Evolutionary conservation across 2,888 invertebrate species (phyloP).

Genomic region (Lamellibrachia columna): DNA sequence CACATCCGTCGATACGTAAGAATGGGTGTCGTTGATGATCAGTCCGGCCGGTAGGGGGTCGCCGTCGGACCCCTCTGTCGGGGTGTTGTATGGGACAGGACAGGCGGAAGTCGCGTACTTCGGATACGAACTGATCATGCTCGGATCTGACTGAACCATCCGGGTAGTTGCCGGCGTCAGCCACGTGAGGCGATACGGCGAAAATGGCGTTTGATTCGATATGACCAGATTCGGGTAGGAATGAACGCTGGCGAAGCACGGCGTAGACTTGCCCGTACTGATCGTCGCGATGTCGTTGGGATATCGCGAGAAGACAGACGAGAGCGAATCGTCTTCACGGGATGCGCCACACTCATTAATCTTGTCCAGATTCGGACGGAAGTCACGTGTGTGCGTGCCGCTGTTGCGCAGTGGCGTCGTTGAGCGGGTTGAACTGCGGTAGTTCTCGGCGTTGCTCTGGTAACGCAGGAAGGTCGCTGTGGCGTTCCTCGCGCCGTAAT

Average conservation of each 20-base stretch:
- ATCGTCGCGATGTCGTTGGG: not conserved
- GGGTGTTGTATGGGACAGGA: not conserved
- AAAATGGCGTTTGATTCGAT: not conserved
- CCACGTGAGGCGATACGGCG: not conserved
- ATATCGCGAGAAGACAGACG: not conserved
- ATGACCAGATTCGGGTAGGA: not conserved
- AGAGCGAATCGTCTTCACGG: not conserved
- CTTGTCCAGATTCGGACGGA: not conserved
- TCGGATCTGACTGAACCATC: not conserved
- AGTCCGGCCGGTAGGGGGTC: not conserved
- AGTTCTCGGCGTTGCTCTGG: not conserved
- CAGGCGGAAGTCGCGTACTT: not conserved
- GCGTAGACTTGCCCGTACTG: not conserved
- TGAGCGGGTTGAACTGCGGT: not conserved
- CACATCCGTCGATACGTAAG: not conserved
- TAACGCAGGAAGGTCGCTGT: not conserved
- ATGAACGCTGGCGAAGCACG: not conserved
- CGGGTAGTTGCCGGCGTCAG: not conserved
- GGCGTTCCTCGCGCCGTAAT: not conserved
- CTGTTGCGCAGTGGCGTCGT: not conserved
- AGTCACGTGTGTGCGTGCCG: not conserved
- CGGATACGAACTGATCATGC: not conserved
- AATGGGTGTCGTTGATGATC: not conserved
- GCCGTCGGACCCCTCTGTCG: not conserved
- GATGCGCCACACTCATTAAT: constrained; percentile 5